A percentile compares a stretch with the other conserved stretches of the same genome.
Evolutionary conservation across 1,140 invertebrate species (phyloP).

Genomic region (Drosophila busckii): DNA sequence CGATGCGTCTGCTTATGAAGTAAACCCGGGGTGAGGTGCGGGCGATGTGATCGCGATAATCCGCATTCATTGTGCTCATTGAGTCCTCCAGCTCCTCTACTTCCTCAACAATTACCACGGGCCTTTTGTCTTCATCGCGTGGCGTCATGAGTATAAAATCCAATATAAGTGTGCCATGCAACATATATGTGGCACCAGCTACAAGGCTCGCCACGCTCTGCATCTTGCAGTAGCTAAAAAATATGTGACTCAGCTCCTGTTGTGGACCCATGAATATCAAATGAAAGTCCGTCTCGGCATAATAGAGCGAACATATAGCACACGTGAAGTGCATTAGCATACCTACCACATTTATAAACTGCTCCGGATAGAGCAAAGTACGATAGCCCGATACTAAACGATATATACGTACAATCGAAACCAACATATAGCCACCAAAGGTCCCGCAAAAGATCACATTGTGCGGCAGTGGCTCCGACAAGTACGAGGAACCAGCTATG

Average conservation of each 20-base stretch:
- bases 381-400: background rate
- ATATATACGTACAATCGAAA: background rate
- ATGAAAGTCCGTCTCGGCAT: conserved; percentile 28
- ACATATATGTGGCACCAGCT: background rate
- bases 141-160: conserved; percentile 18
- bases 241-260: conserved; percentile 9
- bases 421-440: conserved; percentile 14
- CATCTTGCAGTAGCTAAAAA: conserved; percentile 9
- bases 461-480: conserved; percentile 12
- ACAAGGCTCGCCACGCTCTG: conserved; percentile 8
- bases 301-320: conserved; percentile 4
- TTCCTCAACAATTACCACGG: background rate
- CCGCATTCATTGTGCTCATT: background rate
- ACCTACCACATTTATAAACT: background rate
- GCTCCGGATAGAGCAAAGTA: conserved; percentile 3
- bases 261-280: conserved; percentile 19
- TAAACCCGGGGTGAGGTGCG: conserved; percentile 15
- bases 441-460: conserved; percentile 26
- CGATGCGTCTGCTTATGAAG: conserved; percentile 7
- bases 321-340: conserved; percentile 15
- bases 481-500: background rate
- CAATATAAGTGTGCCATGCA: conserved; percentile 7
- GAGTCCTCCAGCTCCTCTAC: background rate
- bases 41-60: conserved; percentile 8
- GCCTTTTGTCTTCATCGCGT: background rate